Conservation (phyloP, 2,113 vertebrate genomes). For the Rhodinocichla rosea region DNA sequence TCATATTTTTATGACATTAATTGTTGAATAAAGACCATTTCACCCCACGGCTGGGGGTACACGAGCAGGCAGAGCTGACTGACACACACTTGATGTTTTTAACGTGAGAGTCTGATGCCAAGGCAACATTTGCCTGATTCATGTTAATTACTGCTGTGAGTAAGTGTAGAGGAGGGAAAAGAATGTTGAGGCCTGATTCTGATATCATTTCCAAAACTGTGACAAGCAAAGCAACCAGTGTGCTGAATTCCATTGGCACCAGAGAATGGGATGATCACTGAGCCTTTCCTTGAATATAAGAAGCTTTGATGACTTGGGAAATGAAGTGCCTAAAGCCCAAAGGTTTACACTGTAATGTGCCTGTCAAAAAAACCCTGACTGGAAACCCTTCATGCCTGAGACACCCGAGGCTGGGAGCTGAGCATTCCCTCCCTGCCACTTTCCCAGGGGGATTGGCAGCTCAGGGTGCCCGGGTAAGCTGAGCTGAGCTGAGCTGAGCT, state of each 20-base stretch:
- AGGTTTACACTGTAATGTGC: not conserved
- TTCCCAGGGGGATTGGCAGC: not conserved
- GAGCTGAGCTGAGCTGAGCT: not conserved
- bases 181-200: not conserved
- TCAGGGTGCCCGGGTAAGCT: not conserved
- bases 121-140: not conserved
- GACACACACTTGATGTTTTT: not conserved
- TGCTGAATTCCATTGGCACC: not conserved
- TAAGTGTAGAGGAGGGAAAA: not conserved
- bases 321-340: not conserved
- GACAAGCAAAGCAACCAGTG: not conserved
- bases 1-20: not conserved
- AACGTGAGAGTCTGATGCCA: not conserved
- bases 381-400: not conserved
- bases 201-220: not conserved
- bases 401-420: not conserved
- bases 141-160: not conserved
- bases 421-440: not conserved
- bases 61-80: not conserved
- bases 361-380: not conserved
- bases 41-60: not conserved
- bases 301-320: not conserved
- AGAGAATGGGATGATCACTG: not conserved
- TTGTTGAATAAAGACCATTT: not conserved
- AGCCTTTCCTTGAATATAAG: not conserved